A percentile compares a stretch with the other conserved stretches of the same genome.
Conservation (phyloP, 2,888 invertebrate species). For the Pristionchus fissidentatus region DNA sequence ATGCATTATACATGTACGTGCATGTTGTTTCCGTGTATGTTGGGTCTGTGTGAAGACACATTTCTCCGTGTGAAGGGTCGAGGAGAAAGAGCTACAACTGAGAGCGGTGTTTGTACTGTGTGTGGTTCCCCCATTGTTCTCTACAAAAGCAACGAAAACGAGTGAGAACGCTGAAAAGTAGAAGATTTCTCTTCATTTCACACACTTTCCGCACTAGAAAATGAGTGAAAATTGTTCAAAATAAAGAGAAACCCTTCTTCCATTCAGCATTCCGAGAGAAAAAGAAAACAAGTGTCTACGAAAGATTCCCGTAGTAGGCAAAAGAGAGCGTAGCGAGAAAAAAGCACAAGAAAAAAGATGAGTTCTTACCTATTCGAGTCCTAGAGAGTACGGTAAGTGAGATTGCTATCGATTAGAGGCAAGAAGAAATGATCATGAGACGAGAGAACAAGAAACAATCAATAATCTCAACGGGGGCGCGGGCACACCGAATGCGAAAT, state of each 20-base stretch:
- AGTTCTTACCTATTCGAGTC: conserved; percentile 9
- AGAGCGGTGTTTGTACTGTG: conserved; percentile 11
- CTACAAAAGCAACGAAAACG: conserved; percentile 31
- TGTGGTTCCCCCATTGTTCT: neutral
- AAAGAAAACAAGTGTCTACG: conserved; percentile 20
- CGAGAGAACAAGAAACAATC: conserved; percentile 24
- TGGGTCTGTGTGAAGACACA: too few relatives aligned
- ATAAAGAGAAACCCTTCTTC: too few relatives aligned
- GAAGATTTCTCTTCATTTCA: too few relatives aligned
- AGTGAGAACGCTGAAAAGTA: too few relatives aligned
- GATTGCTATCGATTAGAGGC: conserved; percentile 32
- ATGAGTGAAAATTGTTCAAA: too few relatives aligned
- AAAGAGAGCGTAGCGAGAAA: neutral
- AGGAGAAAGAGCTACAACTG: too few relatives aligned
- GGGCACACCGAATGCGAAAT: neutral
- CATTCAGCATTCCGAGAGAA: too few relatives aligned
- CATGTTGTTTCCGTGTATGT: too few relatives aligned
- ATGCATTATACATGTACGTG: too few relatives aligned
- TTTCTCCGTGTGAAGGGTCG: too few relatives aligned
- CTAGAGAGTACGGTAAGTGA: conserved; percentile 22
- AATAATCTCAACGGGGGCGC: conserved; percentile 37
- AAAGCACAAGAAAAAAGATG: neutral
- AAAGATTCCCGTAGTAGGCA: conserved; percentile 40
- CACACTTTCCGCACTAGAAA: too few relatives aligned
- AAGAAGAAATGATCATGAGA: neutral